Conservation (phyloP, 2,113 vertebrate species). For the Dissostichus mawsoni region DNA sequence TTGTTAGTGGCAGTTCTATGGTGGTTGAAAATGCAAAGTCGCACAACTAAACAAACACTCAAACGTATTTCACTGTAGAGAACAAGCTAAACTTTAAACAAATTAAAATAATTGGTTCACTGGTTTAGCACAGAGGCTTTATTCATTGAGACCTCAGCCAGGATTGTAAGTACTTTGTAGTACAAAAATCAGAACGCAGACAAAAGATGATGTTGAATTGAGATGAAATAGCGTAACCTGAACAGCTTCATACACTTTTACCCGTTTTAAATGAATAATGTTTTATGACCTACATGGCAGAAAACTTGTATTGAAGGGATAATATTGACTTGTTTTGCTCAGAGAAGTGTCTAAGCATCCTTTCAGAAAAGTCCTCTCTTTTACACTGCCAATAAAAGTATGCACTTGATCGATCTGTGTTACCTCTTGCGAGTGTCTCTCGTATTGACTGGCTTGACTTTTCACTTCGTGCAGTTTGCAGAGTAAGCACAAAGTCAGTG, state of each 20-base stretch:
- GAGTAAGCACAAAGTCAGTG: slow-evolving; percentile 25
- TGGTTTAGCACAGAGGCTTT: background rate
- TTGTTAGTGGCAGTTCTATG: too few relatives aligned
- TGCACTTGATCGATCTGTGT: slow-evolving; percentile 38
- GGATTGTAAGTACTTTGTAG: background rate
- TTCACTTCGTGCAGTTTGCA: slow-evolving; percentile 14
- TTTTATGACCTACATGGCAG: slow-evolving; percentile 12
- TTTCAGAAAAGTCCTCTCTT: slow-evolving; percentile 14
- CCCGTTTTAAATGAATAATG: slow-evolving; percentile 39
- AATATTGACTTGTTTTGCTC: slow-evolving; percentile 27
- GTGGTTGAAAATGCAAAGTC: background rate
- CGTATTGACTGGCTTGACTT: slow-evolving; percentile 37
- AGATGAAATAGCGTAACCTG: background rate
- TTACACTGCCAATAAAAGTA: slow-evolving; percentile 23
- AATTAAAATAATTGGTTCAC: background rate
- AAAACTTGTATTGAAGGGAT: slow-evolving; percentile 13
- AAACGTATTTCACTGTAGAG: too few relatives aligned
- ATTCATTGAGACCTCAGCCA: background rate
- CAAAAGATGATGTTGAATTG: background rate
- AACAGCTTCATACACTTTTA: background rate
- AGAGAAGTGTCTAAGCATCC: background rate
- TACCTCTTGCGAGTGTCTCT: slow-evolving; percentile 29
- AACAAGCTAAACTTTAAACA: background rate
- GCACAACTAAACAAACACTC: too few relatives aligned
- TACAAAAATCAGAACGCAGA: background rate